These are phyloP conservation scores for Saccopteryx bilineata DNA, from an alignment of 2,113 vertebrate species.

Conservation along the genomic window DNA sequence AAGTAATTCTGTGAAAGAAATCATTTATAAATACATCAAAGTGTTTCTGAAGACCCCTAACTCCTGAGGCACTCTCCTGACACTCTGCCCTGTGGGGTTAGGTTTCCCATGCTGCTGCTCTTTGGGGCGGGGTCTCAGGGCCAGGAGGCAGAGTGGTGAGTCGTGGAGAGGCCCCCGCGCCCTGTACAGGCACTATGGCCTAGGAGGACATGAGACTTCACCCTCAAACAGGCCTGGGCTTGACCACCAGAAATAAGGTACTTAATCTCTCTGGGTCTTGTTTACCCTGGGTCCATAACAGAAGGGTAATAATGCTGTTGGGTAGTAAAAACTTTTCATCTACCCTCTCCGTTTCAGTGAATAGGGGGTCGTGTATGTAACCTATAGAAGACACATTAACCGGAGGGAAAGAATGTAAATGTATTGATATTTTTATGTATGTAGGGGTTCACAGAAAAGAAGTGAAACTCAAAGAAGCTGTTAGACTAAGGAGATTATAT, in stretches of 20 bases:
- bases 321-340: neutral
- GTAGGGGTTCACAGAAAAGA: neutral
- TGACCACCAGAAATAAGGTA: neutral
- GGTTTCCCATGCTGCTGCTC: neutral
- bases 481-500: neutral
- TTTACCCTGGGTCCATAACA: neutral
- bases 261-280: neutral
- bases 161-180: neutral
- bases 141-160: neutral
- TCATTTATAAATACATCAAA: neutral
- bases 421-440: neutral
- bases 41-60: neutral
- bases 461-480: neutral
- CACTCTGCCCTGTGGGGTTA: neutral
- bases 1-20: constrained; percentile 1
- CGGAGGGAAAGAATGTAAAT: neutral
- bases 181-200: neutral
- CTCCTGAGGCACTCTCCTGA: neutral
- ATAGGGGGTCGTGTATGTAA: neutral
- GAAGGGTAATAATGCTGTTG: neutral
- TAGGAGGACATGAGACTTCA: neutral
- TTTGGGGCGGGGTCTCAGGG: neutral
- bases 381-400: neutral
- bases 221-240: neutral
- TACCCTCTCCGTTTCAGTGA: neutral